A percentile compares a stretch with the other conserved stretches of the same genome.
Evolutionary conservation across 2,797 vertebrate genomes (phyloP).

Genomic region (Darevskia mixta): DNA sequence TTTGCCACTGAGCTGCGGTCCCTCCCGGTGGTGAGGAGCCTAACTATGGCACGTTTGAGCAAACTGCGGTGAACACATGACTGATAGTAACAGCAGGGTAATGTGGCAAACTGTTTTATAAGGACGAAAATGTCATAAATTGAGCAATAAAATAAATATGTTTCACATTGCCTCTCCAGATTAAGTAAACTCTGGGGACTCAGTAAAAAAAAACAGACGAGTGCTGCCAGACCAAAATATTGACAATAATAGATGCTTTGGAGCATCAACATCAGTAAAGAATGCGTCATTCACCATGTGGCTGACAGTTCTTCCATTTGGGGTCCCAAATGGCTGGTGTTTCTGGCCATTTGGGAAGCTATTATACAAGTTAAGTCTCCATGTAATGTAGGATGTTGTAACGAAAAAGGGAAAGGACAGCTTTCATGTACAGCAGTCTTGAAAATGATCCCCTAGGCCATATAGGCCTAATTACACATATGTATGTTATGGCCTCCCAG

Average conservation of each 20-base stretch:
- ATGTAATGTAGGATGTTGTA: neutral
- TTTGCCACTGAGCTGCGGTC: neutral
- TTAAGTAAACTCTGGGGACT: slow-evolving; percentile 17
- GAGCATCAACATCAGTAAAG: neutral
- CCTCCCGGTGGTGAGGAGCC: neutral
- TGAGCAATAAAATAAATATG: slow-evolving; percentile 32
- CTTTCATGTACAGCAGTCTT: no score
- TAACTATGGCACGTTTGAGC: slow-evolving; percentile 1
- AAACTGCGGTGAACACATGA: neutral
- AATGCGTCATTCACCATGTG: neutral
- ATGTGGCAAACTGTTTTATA: slow-evolving; percentile 6
- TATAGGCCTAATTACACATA: no score
- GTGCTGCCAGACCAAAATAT: neutral
- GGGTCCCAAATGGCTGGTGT: neutral
- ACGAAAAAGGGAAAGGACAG: no score
- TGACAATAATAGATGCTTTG: neutral
- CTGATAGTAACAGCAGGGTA: slow-evolving; percentile 42
- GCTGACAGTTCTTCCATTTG: neutral
- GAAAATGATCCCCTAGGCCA: no score
- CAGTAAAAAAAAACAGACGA: neutral
- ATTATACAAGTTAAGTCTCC: neutral
- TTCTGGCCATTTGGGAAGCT: neutral
- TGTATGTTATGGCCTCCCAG: no score
- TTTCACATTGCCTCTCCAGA: neutral
- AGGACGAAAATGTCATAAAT: slow-evolving; percentile 23